These are phyloP conservation scores for Bombus confusus DNA, from an alignment of 1,140 invertebrate species.

Conservation along the genomic window DNA sequence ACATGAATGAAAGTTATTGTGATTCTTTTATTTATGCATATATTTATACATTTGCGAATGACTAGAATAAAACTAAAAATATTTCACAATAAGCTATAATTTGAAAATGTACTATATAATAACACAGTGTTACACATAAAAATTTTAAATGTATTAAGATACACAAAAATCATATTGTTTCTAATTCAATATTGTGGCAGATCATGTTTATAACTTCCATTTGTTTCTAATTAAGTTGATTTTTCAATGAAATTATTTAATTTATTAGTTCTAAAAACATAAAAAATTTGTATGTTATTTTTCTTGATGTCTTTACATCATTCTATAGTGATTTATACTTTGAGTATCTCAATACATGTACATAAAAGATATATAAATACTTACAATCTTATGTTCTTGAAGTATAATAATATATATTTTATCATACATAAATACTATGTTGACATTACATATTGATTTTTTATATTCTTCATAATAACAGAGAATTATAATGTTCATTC, in stretches of 20 bases:
- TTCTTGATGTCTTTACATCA: neutral
- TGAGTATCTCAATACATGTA: constrained; percentile 31
- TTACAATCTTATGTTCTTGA: neutral
- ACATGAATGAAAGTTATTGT: constrained; percentile 15
- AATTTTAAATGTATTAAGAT: constrained; percentile 24
- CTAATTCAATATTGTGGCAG: neutral
- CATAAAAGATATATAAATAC: constrained; percentile 21
- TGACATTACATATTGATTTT: neutral
- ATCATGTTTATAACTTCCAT: neutral
- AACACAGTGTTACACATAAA: neutral
- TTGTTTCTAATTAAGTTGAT: neutral
- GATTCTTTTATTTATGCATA: constrained; percentile 33
- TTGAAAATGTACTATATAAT: neutral
- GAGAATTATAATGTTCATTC: neutral
- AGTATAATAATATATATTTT: constrained; percentile 19
- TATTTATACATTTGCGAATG: constrained; percentile 31
- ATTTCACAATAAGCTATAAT: neutral
- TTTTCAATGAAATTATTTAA: neutral
- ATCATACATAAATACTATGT: constrained; percentile 8
- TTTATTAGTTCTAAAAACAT: neutral
- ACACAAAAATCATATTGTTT: neutral
- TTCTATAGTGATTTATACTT: neutral
- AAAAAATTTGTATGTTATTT: neutral
- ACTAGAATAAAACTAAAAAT: constrained; percentile 25
- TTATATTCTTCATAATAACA: constrained; percentile 25